A percentile compares a stretch with the other conserved stretches of the same genome.
phyloP scores from a whole-genome alignment of 2,113 vertebrate species.

The Indri indri region DNA sequence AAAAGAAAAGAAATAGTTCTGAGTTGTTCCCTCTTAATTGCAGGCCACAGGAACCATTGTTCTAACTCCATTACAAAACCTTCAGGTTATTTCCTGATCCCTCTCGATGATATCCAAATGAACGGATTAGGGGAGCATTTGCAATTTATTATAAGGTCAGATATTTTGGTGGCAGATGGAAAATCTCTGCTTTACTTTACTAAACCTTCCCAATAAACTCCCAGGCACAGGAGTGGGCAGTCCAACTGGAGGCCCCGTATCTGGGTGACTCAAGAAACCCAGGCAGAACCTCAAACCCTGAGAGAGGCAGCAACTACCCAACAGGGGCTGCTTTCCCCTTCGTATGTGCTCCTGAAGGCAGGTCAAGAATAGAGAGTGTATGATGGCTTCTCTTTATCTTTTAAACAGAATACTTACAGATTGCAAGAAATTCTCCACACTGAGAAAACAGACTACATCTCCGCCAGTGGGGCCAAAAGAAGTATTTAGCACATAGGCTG shows the following conservation, averaged over 20 bases:
- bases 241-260: not conserved
- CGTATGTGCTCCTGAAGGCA: not conserved
- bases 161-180: not conserved
- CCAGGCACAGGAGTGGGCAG: not conserved
- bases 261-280: not conserved
- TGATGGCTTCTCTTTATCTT: constrained; percentile 52
- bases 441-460: constrained; percentile 35
- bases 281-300: not conserved
- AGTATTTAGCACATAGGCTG: constrained; percentile 46
- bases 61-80: accelerated
- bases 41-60: not conserved
- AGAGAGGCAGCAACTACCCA: not conserved
- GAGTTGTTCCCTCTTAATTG: not conserved
- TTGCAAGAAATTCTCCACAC: constrained; percentile 36
- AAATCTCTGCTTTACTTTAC: not conserved
- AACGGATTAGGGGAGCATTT: not conserved
- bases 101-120: not conserved
- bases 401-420: constrained; percentile 54
- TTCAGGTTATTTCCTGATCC: not conserved
- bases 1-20: not conserved
- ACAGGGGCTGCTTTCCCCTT: not conserved
- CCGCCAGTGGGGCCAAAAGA: constrained; percentile 51
- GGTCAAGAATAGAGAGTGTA: not conserved
- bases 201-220: not conserved
- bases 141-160: not conserved